Percentiles rank a stretch among this genome's conserved stretches.
Evolutionary conservation across 2,888 invertebrate genomes (phyloP).

Genomic region (Orthosia cruda): DNA sequence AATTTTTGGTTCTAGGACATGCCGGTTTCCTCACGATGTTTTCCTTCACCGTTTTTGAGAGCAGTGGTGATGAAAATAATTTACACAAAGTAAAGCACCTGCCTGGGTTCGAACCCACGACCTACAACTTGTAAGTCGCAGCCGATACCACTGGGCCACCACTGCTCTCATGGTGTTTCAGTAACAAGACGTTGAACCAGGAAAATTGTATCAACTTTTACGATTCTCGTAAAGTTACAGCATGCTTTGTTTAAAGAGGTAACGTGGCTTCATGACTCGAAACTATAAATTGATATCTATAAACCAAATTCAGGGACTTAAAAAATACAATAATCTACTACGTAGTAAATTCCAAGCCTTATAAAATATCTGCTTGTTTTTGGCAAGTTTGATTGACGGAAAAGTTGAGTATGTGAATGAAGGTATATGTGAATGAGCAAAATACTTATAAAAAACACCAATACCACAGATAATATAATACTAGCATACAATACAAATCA

Average conservation of each 20-base stretch:
- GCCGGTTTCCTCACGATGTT: too few relatives aligned
- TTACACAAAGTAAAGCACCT: too few relatives aligned
- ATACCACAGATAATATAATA: too few relatives aligned
- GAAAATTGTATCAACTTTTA: slow-evolving; percentile 48
- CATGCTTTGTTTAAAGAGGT: slow-evolving; percentile 34
- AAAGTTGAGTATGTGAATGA: not conserved
- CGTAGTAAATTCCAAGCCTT: not conserved
- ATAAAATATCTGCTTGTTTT: not conserved
- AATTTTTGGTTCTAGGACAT: too few relatives aligned
- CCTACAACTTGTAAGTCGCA: too few relatives aligned
- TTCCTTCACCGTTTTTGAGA: too few relatives aligned
- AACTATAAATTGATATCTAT: slow-evolving; percentile 6
- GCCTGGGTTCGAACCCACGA: too few relatives aligned
- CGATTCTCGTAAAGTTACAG: slow-evolving; percentile 40
- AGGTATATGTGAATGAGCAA: not conserved
- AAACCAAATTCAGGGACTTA: not conserved
- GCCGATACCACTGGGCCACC: too few relatives aligned
- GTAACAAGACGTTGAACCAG: slow-evolving; percentile 48
- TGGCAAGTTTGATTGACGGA: not conserved
- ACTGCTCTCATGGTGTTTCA: slow-evolving; percentile 54
- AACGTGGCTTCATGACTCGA: slow-evolving; percentile 19
- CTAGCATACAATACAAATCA: too few relatives aligned
- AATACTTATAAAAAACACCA: not conserved
- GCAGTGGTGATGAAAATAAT: too few relatives aligned
- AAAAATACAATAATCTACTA: not conserved